Evolutionary conservation across 1,140 invertebrate species (phyloP).

Genomic region (Elymnias hypermnestra): DNA sequence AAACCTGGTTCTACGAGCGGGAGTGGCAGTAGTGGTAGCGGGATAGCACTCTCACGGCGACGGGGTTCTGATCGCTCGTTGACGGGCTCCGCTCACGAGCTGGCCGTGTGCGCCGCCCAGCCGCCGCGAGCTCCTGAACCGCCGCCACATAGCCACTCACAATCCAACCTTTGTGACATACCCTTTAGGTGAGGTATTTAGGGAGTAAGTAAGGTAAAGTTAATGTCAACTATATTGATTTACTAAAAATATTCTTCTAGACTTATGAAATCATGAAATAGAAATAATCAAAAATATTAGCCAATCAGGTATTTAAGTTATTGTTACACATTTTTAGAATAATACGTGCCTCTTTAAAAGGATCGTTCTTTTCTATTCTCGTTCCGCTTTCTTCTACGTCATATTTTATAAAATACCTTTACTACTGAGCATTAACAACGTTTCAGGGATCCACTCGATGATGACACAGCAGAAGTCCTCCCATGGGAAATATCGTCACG

Average conservation of each 20-base stretch:
- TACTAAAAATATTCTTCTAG: no score
- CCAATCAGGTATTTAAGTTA: no score
- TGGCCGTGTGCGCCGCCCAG: conserved; percentile 82
- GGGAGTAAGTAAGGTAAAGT: no score
- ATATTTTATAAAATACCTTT: no score
- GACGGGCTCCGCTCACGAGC: conserved; percentile 87
- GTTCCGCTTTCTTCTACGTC: no score
- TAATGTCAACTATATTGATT: no score
- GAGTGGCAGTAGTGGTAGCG: conserved; percentile 48
- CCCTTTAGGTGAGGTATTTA: conserved; percentile 40
- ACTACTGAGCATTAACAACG: no score
- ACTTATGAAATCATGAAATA: no score
- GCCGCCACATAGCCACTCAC: conserved; percentile 79
- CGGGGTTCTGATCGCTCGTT: conserved; percentile 88
- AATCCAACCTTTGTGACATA: conserved; percentile 55
- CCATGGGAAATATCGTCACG: conserved; percentile 54
- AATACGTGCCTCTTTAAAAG: no score
- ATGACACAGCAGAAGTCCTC: conserved; percentile 48
- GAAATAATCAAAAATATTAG: no score
- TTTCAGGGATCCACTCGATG: conserved; percentile 58
- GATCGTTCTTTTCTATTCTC: no score
- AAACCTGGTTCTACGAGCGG: conserved; percentile 69
- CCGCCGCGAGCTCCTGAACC: conserved; percentile 78
- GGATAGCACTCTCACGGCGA: conserved; percentile 73
- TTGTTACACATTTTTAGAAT: no score